phyloP scores from a whole-genome alignment of 2,113 vertebrate species.

The Salvelinus namaycush region DNA sequence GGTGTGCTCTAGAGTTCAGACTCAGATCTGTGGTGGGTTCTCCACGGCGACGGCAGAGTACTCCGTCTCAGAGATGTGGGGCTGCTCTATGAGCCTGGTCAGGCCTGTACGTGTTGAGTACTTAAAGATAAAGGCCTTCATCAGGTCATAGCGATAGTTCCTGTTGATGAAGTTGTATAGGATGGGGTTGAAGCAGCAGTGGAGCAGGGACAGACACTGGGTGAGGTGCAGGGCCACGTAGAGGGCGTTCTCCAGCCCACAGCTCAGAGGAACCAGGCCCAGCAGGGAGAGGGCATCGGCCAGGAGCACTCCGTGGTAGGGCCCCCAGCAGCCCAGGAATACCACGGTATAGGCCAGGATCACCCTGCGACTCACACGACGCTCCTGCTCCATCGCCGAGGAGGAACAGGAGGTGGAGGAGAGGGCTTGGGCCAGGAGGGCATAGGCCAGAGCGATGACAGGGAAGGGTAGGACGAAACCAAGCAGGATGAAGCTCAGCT shows the following conservation, averaged over 20 bases:
- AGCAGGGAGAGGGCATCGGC: slow-evolving; percentile 84
- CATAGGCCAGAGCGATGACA: slow-evolving; percentile 85
- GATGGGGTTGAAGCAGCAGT: slow-evolving; percentile 95
- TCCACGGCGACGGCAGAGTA: slow-evolving; percentile 88
- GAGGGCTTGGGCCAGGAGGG: slow-evolving; percentile 80
- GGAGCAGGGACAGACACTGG: slow-evolving; percentile 90
- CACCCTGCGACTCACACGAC: slow-evolving; percentile 83
- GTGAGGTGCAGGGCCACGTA: slow-evolving; percentile 87
- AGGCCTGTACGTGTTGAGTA: slow-evolving; percentile 92
- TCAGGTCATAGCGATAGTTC: slow-evolving; percentile 93
- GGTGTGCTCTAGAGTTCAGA: not conserved
- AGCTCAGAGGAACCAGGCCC: slow-evolving; percentile 83
- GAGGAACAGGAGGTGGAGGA: slow-evolving; percentile 30
- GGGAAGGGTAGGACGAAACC: slow-evolving; percentile 90
- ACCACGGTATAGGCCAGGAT: slow-evolving; percentile 91
- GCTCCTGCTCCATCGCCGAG: slow-evolving; percentile 73
- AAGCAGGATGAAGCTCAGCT: slow-evolving; percentile 85
- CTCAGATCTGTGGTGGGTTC: slow-evolving; percentile 68
- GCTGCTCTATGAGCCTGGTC: slow-evolving; percentile 85
- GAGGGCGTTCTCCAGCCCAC: slow-evolving; percentile 84
- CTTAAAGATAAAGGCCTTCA: slow-evolving; percentile 97
- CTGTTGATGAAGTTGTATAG: slow-evolving; percentile 92
- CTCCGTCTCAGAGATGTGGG: slow-evolving; percentile 83
- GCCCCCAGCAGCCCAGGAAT: slow-evolving; percentile 91
- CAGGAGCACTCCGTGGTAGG: slow-evolving; percentile 84